Evolutionary conservation across 2,113 vertebrate genomes (phyloP).

Genomic region (Pagrus major): DNA sequence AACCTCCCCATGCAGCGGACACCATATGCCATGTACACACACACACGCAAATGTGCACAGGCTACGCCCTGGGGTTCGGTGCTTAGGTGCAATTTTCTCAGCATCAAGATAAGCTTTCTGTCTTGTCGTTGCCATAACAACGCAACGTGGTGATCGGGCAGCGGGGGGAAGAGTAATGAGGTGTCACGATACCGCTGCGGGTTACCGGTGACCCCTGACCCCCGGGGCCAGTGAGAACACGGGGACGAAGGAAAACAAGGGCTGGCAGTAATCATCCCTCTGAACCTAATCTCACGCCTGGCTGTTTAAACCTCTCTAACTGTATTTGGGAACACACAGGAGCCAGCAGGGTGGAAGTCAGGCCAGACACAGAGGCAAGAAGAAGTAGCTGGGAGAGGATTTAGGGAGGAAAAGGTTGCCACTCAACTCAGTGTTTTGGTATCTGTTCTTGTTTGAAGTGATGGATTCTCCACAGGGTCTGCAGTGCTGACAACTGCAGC

Average conservation of each 20-base stretch:
- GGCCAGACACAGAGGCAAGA: background rate
- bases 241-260: slow-evolving; percentile 53
- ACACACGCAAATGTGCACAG: slow-evolving; percentile 20
- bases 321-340: slow-evolving; percentile 33
- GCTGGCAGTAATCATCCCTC: slow-evolving; percentile 46
- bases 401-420: background rate
- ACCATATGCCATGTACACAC: slow-evolving; percentile 66
- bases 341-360: slow-evolving; percentile 16
- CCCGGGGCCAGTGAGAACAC: slow-evolving; percentile 54
- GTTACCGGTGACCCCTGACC: slow-evolving; percentile 71
- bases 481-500: slow-evolving; percentile 3
- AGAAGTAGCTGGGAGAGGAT: background rate
- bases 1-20: slow-evolving; percentile 58
- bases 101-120: slow-evolving; percentile 64
- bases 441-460: background rate
- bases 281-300: slow-evolving; percentile 61
- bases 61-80: slow-evolving; percentile 47
- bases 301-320: slow-evolving; percentile 49
- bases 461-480: background rate
- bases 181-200: slow-evolving; percentile 60
- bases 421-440: slow-evolving; percentile 30
- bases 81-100: slow-evolving; percentile 68
- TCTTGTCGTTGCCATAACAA: slow-evolving; percentile 73
- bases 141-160: slow-evolving; percentile 24
- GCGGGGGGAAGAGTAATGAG: slow-evolving; percentile 70